Conservation (phyloP, 2,113 vertebrate genomes). For the Chitala chitala region DNA sequence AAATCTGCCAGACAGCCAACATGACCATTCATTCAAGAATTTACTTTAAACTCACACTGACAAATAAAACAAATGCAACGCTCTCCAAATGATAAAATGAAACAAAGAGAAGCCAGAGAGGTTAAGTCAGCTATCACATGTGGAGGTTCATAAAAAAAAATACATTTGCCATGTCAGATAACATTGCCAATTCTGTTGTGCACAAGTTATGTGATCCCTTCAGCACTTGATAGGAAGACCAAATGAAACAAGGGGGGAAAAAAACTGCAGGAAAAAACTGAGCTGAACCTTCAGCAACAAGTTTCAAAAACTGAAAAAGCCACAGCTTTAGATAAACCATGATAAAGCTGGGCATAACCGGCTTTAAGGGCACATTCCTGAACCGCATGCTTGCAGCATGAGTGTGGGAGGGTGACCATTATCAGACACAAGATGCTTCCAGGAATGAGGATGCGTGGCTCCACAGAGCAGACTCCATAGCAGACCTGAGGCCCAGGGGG, state of each 20-base stretch:
- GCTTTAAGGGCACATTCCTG: constrained; percentile 20
- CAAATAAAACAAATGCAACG: no score
- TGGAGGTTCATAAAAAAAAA: no score
- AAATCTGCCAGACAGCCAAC: background rate
- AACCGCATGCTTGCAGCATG: constrained; percentile 24
- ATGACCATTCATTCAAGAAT: background rate
- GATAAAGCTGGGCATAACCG: constrained; percentile 21
- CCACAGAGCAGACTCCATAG: constrained; percentile 44
- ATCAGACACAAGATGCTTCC: constrained; percentile 50
- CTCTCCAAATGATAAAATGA: no score
- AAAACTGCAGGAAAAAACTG: background rate
- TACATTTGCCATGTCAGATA: no score
- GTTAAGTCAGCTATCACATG: no score
- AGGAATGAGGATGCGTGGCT: constrained; percentile 54
- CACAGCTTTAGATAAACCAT: constrained; percentile 5
- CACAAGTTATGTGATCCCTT: no score
- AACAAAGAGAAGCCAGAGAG: no score
- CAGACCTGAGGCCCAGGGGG: background rate
- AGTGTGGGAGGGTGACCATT: constrained; percentile 49
- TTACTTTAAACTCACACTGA: no score
- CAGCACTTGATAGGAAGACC: no score
- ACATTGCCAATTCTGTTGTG: no score
- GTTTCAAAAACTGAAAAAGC: background rate
- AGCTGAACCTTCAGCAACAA: background rate
- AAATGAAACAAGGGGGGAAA: no score